Conservation (phyloP, 2,888 invertebrate species). For the Platypus cylindrus region DNA sequence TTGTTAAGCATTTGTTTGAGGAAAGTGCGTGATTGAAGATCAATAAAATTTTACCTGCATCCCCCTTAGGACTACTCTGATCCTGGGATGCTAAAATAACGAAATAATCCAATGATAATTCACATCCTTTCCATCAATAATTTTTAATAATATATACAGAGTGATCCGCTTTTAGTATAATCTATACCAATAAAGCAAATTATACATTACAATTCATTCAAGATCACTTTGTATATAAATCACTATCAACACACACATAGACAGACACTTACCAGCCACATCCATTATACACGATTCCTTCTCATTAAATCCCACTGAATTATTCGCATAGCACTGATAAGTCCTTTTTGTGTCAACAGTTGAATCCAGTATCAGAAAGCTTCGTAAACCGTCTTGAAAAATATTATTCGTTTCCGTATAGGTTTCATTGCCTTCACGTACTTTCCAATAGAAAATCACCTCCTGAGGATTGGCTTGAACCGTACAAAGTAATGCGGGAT, state of each 20-base stretch:
- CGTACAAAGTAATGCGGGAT: constrained; percentile 66
- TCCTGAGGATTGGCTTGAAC: constrained; percentile 69
- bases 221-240: too few relatives aligned
- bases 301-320: constrained; percentile 54
- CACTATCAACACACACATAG: too few relatives aligned
- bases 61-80: background rate
- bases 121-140: background rate
- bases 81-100: constrained; percentile 1
- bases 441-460: constrained; percentile 70
- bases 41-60: background rate
- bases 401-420: constrained; percentile 50
- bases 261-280: constrained; percentile 53
- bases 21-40: too few relatives aligned
- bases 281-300: constrained; percentile 48
- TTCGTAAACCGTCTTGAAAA: constrained; percentile 37
- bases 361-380: constrained; percentile 51
- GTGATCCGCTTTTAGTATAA: too few relatives aligned
- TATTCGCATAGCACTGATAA: constrained; percentile 76
- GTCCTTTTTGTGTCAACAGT: constrained; percentile 55
- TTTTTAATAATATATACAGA: background rate
- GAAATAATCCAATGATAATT: background rate
- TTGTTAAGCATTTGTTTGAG: too few relatives aligned
- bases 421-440: constrained; percentile 74
- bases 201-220: too few relatives aligned
- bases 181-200: too few relatives aligned